Percentiles rank a stretch among this genome's conserved stretches.
These are phyloP conservation scores for Polyergus mexicanus DNA, from an alignment of 1,140 invertebrate species.

Conservation along the genomic window DNA sequence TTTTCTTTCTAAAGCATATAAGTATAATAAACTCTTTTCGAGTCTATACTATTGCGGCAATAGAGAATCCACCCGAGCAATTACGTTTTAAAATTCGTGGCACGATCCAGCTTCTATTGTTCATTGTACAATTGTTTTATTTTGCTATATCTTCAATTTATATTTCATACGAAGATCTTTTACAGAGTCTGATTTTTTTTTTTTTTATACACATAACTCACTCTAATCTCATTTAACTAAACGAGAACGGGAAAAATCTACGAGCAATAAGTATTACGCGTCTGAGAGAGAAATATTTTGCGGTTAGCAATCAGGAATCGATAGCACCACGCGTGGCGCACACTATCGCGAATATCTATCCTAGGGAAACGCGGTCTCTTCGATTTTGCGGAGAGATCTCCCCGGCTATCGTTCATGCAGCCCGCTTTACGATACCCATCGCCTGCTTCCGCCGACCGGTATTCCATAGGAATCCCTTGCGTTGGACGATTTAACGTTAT, in stretches of 20 bases:
- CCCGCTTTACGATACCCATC: slow-evolving; percentile 59
- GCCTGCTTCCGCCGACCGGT: slow-evolving; percentile 46
- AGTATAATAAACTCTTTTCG: slow-evolving; percentile 30
- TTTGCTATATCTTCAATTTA: background rate
- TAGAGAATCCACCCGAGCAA: background rate
- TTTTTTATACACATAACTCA: slow-evolving; percentile 28
- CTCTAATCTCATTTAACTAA: slow-evolving; percentile 23
- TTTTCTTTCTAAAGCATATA: background rate
- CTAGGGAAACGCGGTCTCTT: slow-evolving; percentile 35
- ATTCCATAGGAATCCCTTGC: slow-evolving; percentile 58
- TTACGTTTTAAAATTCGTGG: background rate
- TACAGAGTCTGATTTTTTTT: background rate
- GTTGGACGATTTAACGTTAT: slow-evolving; percentile 61
- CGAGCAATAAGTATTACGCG: slow-evolving; percentile 52
- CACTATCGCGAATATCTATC: slow-evolving; percentile 49
- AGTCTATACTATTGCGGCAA: slow-evolving; percentile 24
- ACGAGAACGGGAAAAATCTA: slow-evolving; percentile 9
- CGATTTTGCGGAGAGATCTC: slow-evolving; percentile 49
- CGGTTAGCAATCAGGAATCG: slow-evolving; percentile 49
- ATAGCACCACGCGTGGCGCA: slow-evolving; percentile 34
- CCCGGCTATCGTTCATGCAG: slow-evolving; percentile 56
- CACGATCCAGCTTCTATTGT: slow-evolving; percentile 16
- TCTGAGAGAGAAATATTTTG: slow-evolving; percentile 46
- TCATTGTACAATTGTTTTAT: slow-evolving; percentile 30
- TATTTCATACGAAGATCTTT: background rate